These are phyloP conservation scores for Probaryconus sp. DNA, from an alignment of 1,140 invertebrate genomes.

Conservation along the genomic window DNA sequence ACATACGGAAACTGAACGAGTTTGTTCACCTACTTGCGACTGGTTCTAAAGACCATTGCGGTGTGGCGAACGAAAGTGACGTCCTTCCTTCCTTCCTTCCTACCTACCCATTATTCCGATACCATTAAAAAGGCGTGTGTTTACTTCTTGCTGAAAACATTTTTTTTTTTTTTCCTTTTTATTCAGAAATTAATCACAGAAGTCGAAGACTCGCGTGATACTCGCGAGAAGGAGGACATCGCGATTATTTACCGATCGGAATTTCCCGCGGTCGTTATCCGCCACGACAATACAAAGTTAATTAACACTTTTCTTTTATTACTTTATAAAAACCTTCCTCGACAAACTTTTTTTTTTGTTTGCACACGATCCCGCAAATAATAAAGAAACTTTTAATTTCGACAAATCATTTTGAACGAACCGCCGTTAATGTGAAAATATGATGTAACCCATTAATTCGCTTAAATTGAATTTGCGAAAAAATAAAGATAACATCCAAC, in stretches of 20 bases:
- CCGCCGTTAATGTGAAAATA: too few species aligned
- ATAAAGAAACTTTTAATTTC: too few species aligned
- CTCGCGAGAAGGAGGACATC: conserved; percentile 21
- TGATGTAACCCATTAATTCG: too few species aligned
- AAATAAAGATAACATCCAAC: conserved; percentile 15
- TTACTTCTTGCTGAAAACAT: neutral
- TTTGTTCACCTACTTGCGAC: conserved; percentile 52
- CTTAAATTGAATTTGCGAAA: neutral
- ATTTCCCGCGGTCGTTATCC: conserved; percentile 35
- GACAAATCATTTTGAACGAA: too few species aligned
- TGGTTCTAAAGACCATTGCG: neutral
- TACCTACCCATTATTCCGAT: conserved; percentile 33
- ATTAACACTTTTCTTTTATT: conserved; percentile 31
- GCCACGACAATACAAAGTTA: conserved; percentile 37
- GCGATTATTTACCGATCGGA: conserved; percentile 35
- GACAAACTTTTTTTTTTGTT: conserved; percentile 25
- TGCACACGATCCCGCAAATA: conserved; percentile 19
- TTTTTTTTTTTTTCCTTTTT: conserved; percentile 1
- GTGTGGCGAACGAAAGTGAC: conserved; percentile 51
- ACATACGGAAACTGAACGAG: conserved; percentile 49
- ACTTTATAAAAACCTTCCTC: conserved; percentile 5
- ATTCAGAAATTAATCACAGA: conserved; percentile 23
- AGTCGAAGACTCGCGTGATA: conserved; percentile 26
- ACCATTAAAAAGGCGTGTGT: conserved; percentile 16
- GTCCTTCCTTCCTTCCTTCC: neutral